Evolutionary conservation across 2,888 invertebrate species (phyloP).

Genomic region (Selenia dentaria): DNA sequence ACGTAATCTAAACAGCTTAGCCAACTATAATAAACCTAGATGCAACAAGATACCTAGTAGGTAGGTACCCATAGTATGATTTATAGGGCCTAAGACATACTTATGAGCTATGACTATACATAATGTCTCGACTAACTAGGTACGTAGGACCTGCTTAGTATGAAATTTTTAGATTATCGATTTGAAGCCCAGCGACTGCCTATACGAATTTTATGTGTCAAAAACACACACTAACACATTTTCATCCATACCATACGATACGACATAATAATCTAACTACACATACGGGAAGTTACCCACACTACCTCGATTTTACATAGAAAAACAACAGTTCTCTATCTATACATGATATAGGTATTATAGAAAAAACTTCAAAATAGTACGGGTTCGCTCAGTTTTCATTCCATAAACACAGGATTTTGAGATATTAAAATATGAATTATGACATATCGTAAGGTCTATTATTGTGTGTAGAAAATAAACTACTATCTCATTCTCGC

Average conservation of each 20-base stretch:
- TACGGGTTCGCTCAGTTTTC: slow-evolving; percentile 71
- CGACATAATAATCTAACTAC: slow-evolving; percentile 64
- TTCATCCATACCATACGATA: slow-evolving; percentile 57
- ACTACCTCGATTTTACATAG: slow-evolving; percentile 69
- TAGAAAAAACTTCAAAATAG: slow-evolving; percentile 83
- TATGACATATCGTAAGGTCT: slow-evolving; percentile 65
- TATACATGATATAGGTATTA: slow-evolving; percentile 69
- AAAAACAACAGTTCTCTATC: slow-evolving; percentile 72
- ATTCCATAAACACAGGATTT: slow-evolving; percentile 51
- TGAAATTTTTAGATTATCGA: slow-evolving; percentile 75
- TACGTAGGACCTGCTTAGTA: slow-evolving; percentile 21
- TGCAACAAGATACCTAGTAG: not conserved
- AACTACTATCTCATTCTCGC: slow-evolving; percentile 64
- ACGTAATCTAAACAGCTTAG: too few relatives aligned
- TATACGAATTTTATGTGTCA: slow-evolving; percentile 72
- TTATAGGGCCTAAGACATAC: not conserved
- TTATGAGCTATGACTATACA: not conserved
- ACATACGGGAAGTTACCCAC: slow-evolving; percentile 75
- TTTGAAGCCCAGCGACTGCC: slow-evolving; percentile 57
- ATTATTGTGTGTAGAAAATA: slow-evolving; percentile 57
- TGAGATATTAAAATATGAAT: slow-evolving; percentile 55
- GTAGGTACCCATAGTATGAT: too few relatives aligned
- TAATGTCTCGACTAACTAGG: slow-evolving; percentile 4
- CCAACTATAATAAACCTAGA: not conserved
- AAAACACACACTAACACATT: slow-evolving; percentile 59